phyloP scores from a whole-genome alignment of 2,113 vertebrate species.

The rat (Rattus norvegicus) region GRCr8 NC_086022.1:34915001-34915500 shows the following conservation, averaged over 20 bases:
- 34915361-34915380: background rate
- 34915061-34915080: background rate
- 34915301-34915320: background rate
- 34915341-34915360: background rate
- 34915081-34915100: background rate
- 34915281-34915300: background rate
- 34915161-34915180: background rate
- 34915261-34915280: background rate
- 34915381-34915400: background rate
- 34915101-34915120: background rate
- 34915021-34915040: background rate
- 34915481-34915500: background rate
- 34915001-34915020: background rate
- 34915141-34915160: background rate
- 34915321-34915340: background rate
- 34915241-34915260: background rate
- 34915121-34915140: background rate
- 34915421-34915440: background rate
- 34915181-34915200: background rate
- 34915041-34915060: background rate
- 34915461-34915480: background rate
- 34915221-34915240: background rate
- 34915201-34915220: background rate
- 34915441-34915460: background rate
- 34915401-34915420: background rate